These are phyloP conservation scores for Corythucha ciliata DNA, from an alignment of 2,888 invertebrate genomes.

Conservation along the genomic window DNA sequence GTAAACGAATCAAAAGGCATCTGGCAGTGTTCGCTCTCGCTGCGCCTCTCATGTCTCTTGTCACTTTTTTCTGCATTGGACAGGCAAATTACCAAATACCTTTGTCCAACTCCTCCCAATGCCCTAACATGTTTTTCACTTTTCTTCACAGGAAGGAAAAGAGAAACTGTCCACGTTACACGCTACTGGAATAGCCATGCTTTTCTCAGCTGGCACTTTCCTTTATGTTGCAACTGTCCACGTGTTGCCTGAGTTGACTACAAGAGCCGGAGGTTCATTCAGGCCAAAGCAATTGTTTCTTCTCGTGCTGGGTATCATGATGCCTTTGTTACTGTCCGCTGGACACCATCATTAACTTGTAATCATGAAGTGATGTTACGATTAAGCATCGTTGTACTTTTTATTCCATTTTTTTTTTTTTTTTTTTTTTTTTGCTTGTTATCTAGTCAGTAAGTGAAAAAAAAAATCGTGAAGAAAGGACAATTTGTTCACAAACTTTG, in stretches of 20 bases:
- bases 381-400: too few relatives aligned
- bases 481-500: too few relatives aligned
- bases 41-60: slow-evolving; percentile 78
- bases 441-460: too few relatives aligned
- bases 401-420: too few relatives aligned
- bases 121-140: slow-evolving; percentile 13
- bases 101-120: background rate
- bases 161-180: slow-evolving; percentile 80
- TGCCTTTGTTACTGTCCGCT: slow-evolving; percentile 81
- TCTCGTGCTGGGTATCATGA: slow-evolving; percentile 74
- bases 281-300: slow-evolving; percentile 68
- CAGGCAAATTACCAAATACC: slow-evolving; percentile 43
- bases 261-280: slow-evolving; percentile 46
- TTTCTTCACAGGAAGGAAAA: slow-evolving; percentile 65
- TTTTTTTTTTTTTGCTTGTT: too few relatives aligned
- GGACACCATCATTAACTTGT: slow-evolving; percentile 71
- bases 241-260: slow-evolving; percentile 87
- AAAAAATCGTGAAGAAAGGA: too few relatives aligned
- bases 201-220: slow-evolving; percentile 98
- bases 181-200: slow-evolving; percentile 94
- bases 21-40: slow-evolving; percentile 84
- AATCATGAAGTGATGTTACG: background rate
- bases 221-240: slow-evolving; percentile 98
- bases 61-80: slow-evolving; percentile 90
- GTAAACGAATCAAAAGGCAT: slow-evolving; percentile 78